Conservation (phyloP, 2,888 invertebrate species). For the Conomelus anceps region DNA sequence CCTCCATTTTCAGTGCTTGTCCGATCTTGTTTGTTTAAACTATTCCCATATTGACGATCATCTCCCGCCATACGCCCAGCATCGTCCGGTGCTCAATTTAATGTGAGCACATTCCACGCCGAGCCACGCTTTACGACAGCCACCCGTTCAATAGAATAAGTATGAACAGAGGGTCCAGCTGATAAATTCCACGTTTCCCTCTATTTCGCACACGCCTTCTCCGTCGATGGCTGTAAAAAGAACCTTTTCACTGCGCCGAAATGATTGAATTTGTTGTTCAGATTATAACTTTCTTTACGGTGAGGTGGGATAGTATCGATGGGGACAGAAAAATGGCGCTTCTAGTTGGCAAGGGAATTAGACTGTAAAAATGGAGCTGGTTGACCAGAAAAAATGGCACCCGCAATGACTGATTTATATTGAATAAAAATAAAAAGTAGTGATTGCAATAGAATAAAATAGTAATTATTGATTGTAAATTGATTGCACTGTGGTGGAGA, state of each 20-base stretch:
- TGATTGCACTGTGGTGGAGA: no score
- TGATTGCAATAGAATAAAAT: no score
- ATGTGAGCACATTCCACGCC: background rate
- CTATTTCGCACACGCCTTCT: background rate
- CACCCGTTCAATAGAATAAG: background rate
- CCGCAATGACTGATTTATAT: no score
- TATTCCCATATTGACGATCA: slow-evolving; percentile 12
- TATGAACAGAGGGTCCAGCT: background rate
- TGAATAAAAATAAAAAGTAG: no score
- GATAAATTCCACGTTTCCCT: background rate
- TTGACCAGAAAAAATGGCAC: no score
- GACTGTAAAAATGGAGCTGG: no score
- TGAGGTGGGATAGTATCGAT: background rate
- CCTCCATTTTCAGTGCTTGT: background rate
- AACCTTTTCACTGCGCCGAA: background rate
- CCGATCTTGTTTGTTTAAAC: slow-evolving; percentile 3
- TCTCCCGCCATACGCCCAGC: background rate
- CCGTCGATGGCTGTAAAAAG: background rate
- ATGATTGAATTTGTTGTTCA: background rate
- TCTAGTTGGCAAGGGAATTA: no score
- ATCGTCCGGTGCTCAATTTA: background rate
- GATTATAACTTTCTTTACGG: background rate
- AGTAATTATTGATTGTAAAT: no score
- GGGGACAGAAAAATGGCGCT: background rate
- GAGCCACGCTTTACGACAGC: background rate